Evolutionary conservation across 2,113 vertebrate species (phyloP), one percentile per base, ranked within the genome.

Genomic region (Pygoscelis antarcticus): DNA sequence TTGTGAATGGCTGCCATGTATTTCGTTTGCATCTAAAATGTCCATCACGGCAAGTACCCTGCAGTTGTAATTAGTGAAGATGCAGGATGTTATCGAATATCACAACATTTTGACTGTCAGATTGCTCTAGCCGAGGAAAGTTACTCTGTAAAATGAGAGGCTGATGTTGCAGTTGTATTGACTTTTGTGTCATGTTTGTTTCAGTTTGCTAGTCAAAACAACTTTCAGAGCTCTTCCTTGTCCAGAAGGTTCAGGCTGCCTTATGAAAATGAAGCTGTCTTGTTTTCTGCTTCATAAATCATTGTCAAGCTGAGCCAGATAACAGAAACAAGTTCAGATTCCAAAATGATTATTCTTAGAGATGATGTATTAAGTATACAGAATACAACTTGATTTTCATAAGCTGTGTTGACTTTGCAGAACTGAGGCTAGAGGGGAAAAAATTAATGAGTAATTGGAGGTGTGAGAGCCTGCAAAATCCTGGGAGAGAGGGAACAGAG

Each of bases 151-250:
- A 97, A 96, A 98, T 87, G 95, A 98, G 97, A 96, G 96, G 97
- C 97, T 96, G 92, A 97, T 91, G 95, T 98, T 98, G 94, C 91
- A 30, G 95, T 97, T 97, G 91, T 98, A 98, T 98, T 98, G 98
- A 98, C 98, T 98, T 98, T 98, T 97, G 91, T 98, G 98, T 98
- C 98, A 98, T 98, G 98, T 98, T 98, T 98, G 98, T 98, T 98
- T 98, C 98, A 96, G 97, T 97, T 97, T 98, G 88, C 97, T 95
- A 98, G 98, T 98, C 98, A 98, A 98, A 98, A 98, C 98, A 98
- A 98, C 97, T 98, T 98, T 98, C 97, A 91, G 95, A 97, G 96
- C 97, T 97, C 94, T 97, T 97, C 97, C 97, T 97, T 98, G 98
- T 98, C 98, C 98, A 97, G 97, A 98, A 98, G 97, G 97, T 98